Evolutionary conservation across 2,888 invertebrate genomes (phyloP), one percentile per base, ranked within the genome.

Genomic region (Halictus ligatus): DNA sequence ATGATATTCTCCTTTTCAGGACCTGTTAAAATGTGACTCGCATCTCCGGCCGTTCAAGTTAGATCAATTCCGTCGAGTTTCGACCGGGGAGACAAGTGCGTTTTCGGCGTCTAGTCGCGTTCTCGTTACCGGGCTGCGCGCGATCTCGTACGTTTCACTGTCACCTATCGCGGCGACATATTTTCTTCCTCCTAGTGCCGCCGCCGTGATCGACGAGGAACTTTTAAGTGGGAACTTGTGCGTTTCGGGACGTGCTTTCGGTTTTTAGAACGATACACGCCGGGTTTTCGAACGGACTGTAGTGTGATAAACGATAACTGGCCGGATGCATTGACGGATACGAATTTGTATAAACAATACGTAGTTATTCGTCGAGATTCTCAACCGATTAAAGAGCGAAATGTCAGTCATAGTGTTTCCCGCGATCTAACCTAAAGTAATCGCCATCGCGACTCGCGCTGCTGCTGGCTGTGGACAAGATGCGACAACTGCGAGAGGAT

Each of bases 11-110:
- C 69, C 69, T 83, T 84, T 83, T 43, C 74, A 75, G 74, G 74
- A 76, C 75, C 85, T 76, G 78, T 84, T 85, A 76, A 79, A 85
- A 67, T 60, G 79, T 84, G 78, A 84, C 78, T 84, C 84, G 64
- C 84, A 75, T 71, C 78, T 40, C 35, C 69, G 58, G 64, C 15
- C 71, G 50, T 73, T 64, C 54, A 21, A 73, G 25, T 58, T 29
- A 35, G 74, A 79, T 76, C 72, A 75, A 84, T 76, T 84, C 58
- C 54, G 69, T 71, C 84, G 78, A 78, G 69, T 75, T 77, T 78
- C 83, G 69, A 15, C 15, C 10, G n/a, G 21, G 15, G 82, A 12
- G 75, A 58, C 74, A 69, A 78, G 84, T 83, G 84, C 74, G 73
- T 75, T 74, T 58, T 67, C 48, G 73, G 76, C 77, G 60, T 76